These are phyloP conservation scores for Carapus acus DNA, from an alignment of 2,797 vertebrate species.

Conservation along the genomic window DNA sequence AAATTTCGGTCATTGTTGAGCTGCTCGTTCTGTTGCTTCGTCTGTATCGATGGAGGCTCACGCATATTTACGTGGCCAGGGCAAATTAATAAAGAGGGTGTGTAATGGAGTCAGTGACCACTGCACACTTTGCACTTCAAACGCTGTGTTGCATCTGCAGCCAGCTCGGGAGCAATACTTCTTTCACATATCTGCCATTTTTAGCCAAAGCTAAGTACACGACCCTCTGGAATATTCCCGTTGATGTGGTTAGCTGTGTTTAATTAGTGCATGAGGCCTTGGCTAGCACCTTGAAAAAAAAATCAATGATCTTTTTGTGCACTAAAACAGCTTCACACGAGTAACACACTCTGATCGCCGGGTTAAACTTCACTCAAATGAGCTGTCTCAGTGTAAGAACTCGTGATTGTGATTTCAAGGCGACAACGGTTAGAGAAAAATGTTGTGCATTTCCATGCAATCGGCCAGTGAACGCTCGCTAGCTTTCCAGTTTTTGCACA, in stretches of 20 bases:
- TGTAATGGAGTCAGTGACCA: conserved; percentile 65
- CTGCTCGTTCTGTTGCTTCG: neutral
- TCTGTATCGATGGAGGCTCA: conserved; percentile 19
- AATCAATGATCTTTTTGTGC: conserved; percentile 55
- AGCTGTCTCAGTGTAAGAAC: conserved; percentile 11
- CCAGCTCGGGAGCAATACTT: conserved; percentile 5
- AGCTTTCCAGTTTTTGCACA: conserved; percentile 67
- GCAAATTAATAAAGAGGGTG: conserved; percentile 58
- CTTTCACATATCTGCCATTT: conserved; percentile 19
- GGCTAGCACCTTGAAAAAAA: conserved; percentile 58
- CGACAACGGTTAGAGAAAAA: neutral
- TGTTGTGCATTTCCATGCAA: conserved; percentile 55
- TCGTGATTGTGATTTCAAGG: neutral
- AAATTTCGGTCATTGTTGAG: neutral
- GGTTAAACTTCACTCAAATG: conserved; percentile 14
- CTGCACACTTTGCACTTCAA: conserved; percentile 49
- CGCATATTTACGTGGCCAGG: conserved; percentile 41
- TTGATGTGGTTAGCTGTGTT: conserved; percentile 44
- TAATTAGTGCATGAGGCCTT: conserved; percentile 64
- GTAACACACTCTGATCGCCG: conserved; percentile 37
- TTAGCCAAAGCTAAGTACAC: neutral
- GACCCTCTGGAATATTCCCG: conserved; percentile 16
- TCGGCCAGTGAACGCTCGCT: conserved; percentile 63
- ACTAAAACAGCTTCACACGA: conserved; percentile 51
- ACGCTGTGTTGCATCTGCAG: conserved; percentile 36